Evolutionary conservation across 35 echinoderm and acorn worm species (phyloP), one percentile per base, ranked within the genome.

Genomic region (Acanthaster planci): DNA sequence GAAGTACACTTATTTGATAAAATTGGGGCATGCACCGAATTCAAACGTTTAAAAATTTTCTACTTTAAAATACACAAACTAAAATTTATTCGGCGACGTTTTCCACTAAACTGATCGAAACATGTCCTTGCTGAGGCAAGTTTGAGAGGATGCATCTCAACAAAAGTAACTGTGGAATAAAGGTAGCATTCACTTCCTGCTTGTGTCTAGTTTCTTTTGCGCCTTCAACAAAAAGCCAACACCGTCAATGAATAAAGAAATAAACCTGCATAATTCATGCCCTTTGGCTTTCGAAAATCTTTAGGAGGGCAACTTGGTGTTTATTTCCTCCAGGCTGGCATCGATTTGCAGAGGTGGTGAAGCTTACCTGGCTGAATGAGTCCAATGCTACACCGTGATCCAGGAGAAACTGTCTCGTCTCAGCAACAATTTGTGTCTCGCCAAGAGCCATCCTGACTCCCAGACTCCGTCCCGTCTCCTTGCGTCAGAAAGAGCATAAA

Each of bases 341-440:
- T 7, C 22, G 7, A 23, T 7, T 23, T 7, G 22, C 7, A 7
- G 22, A 23, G 67, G 9, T 7, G 8, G 22, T 76, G 22, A 7
- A 76, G 75, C 42, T 47, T 86, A 98, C 95, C 88, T 98, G 95
- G 60, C 95, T 98, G 55, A 98, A 98, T 57, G 95, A 93, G 78
- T 98, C 92, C 67, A 98, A 51, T 17, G 88, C 88, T 19, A 93
- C 95, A 12, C 86, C 91, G 88, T 98, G 93, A 19, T 98, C 95
- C 23, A 98, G 18, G 7, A 98, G 86, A 37, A 98, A 98, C 35
- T 98, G 95, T 54, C 95, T 93, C 15, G 91, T 94, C 85, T 98
- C 95, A 44, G 95, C 91, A 16, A 98, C 95, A 54, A 98, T 93
- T 78, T 98, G 95, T 72, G 95, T 98, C 50, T 98, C 95, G 35